Conservation (phyloP, 2,797 vertebrate species). For the Tamandua tetradactyla region DNA sequence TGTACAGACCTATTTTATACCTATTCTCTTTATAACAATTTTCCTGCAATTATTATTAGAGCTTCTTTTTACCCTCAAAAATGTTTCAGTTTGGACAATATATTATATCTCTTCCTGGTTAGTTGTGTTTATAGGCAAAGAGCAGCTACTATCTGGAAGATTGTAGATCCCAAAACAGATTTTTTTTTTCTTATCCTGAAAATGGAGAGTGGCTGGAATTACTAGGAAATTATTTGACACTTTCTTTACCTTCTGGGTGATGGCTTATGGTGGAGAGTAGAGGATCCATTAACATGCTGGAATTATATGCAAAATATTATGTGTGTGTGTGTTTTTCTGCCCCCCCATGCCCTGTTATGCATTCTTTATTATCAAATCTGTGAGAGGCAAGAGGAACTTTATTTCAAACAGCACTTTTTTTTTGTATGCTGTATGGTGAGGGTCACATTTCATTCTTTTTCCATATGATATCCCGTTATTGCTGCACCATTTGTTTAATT, state of each 20-base stretch:
- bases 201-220: constrained; percentile 26
- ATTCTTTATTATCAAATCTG: neutral
- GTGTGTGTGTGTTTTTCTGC: neutral
- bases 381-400: constrained; percentile 2
- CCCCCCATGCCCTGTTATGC: neutral
- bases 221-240: neutral
- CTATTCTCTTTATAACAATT: neutral
- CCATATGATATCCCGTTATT: no score
- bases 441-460: no score
- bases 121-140: constrained; percentile 22
- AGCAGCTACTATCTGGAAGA: constrained; percentile 7
- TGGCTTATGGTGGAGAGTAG: neutral
- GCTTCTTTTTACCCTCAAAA: neutral
- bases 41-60: neutral
- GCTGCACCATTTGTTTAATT: no score
- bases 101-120: constrained; percentile 1
- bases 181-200: constrained; percentile 47
- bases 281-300: neutral
- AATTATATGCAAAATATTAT: neutral
- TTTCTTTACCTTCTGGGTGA: constrained; percentile 9
- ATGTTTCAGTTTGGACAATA: neutral
- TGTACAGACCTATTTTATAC: neutral
- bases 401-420: no score
- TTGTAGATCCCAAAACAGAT: neutral
- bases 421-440: no score